Evolutionary conservation across 2,888 invertebrate species (phyloP), one percentile per base, ranked within the genome.

Genomic region (Agonopterix arenella): DNA sequence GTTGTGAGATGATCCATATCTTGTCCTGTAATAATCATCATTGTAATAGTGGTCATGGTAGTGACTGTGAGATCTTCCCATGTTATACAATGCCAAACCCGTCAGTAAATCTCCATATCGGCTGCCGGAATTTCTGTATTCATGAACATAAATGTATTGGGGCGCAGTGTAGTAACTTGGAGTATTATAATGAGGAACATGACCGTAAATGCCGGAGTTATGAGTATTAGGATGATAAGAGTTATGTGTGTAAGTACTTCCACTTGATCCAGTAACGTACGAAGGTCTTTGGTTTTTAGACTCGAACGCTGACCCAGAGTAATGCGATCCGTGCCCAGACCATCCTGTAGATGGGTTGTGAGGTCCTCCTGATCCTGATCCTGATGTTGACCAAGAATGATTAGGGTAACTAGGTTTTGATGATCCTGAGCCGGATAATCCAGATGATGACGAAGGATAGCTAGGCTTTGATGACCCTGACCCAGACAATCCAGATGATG

Each of bases 51-150:
- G 73, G 37, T 79, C 62, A 40, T 80, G 62, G 51, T 84, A 66
- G 54, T 81, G 67, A 46, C 62, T 72, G 48, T 83, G 73, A 2
- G 88, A 84, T 8, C 88, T 76, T 1, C 82, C 84, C 59, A 86
- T 66, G 54, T 89, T 86, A 52, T 89, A 88, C 38, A 88, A 62
- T 9, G 88, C 63, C 40, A 89, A 58, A 1, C 88, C 88, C 11
- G 81, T 85, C 52, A 89, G 61, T 9, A 89, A 57, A 52, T 86
- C 78, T 52, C 80, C 65, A 51, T 78, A 89, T 7, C 81, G 76
- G 55, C 88, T 88, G 13, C 67, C 68, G 5, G 86, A 86, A 58
- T 80, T 63, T 56, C 84, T 76, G 52, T 86, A 88, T 55, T 84
- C 72, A 9, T 68, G 75, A 7, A 88, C 62, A 55, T 88, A 86